phyloP scores from a whole-genome alignment of 2,113 vertebrate species.

The Colistium nudipinnis region DNA sequence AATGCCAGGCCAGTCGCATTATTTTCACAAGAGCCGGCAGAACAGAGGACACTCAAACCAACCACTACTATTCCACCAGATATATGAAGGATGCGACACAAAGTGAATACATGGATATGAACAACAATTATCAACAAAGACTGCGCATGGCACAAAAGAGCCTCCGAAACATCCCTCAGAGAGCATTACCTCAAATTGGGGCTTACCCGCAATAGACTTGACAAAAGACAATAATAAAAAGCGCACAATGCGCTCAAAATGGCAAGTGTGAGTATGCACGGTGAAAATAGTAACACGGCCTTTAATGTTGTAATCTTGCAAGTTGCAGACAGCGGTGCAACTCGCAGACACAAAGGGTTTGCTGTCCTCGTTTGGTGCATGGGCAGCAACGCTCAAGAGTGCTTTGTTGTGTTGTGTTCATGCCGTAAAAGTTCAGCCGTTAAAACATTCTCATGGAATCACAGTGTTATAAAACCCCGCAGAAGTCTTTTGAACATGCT shows the following conservation, averaged over 20 bases:
- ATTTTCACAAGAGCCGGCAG: not conserved
- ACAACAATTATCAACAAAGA: not conserved
- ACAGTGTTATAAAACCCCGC: conserved; percentile 22
- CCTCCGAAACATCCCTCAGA: not conserved
- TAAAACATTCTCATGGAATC: conserved; percentile 37
- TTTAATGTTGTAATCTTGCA: conserved; percentile 1
- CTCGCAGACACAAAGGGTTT: conserved; percentile 21
- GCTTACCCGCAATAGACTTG: no score
- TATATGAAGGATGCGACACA: not conserved
- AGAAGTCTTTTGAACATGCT: conserved; percentile 45
- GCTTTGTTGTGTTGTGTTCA: conserved; percentile 38
- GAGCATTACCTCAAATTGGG: not conserved
- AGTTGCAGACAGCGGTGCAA: not conserved
- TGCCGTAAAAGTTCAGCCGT: conserved; percentile 41
- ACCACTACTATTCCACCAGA: not conserved
- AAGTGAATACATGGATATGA: not conserved
- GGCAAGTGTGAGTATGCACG: not conserved
- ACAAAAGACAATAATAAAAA: no score
- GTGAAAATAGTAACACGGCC: not conserved
- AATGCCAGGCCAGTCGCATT: not conserved
- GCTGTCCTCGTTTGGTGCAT: not conserved
- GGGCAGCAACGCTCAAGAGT: not conserved
- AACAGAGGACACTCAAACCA: not conserved
- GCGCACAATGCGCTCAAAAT: not conserved
- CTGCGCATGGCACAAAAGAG: not conserved